These are phyloP conservation scores for Caradrina clavipalpis DNA, from an alignment of 2,888 invertebrate species.

Conservation along the genomic window DNA sequence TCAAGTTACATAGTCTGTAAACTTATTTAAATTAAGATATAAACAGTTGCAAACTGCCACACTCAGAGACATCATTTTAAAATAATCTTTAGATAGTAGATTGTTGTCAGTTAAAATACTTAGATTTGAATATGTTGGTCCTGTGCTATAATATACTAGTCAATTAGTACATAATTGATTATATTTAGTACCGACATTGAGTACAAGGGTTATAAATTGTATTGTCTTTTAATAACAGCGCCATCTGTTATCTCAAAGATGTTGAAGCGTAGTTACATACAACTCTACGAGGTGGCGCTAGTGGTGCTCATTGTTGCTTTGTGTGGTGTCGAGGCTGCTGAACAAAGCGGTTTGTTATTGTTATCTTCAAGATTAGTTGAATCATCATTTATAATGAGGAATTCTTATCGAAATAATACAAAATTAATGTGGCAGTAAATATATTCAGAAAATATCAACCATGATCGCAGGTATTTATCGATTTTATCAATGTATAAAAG, in stretches of 20 bases:
- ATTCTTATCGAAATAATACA: slow-evolving; percentile 75
- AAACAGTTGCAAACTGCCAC: too few relatives aligned
- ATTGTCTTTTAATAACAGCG: slow-evolving; percentile 15
- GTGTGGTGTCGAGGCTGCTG: slow-evolving; percentile 26
- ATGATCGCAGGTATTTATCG: slow-evolving; percentile 79
- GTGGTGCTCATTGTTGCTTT: slow-evolving; percentile 29
- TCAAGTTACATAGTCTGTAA: not conserved
- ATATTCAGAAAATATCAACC: slow-evolving; percentile 91
- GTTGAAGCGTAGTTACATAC: not conserved
- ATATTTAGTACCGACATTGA: too few relatives aligned
- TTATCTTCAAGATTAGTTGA: slow-evolving; percentile 60
- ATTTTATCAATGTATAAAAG: slow-evolving; percentile 87
- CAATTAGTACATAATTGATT: too few relatives aligned
- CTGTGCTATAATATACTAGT: too few relatives aligned
- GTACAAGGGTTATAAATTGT: too few relatives aligned
- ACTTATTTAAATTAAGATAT: not conserved
- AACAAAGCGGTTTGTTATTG: slow-evolving; percentile 65
- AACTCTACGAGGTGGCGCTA: slow-evolving; percentile 61
- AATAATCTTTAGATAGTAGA: too few relatives aligned
- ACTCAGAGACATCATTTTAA: too few relatives aligned
- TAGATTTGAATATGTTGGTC: too few relatives aligned
- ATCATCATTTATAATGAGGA: slow-evolving; percentile 59
- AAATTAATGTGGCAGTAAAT: slow-evolving; percentile 87
- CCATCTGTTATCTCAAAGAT: slow-evolving; percentile 43
- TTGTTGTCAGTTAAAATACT: too few relatives aligned